Conservation (phyloP, 1,140 invertebrate species). For the Venturia canescens region DNA sequence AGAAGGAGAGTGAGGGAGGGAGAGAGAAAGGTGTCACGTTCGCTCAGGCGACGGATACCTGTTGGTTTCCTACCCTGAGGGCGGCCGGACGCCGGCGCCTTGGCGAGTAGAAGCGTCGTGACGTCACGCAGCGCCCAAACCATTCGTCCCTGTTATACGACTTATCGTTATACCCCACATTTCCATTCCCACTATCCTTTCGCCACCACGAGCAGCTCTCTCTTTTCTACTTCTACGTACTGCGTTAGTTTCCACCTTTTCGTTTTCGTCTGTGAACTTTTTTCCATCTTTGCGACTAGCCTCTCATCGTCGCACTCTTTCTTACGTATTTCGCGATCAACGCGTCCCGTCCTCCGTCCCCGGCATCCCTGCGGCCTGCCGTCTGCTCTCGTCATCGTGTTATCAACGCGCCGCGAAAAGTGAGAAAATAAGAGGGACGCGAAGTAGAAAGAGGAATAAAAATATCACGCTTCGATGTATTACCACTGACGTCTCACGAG, state of each 20-base stretch:
- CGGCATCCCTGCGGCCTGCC: conserved; percentile 3
- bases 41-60: conserved; percentile 63
- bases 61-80: conserved; percentile 45
- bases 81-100: conserved; percentile 47
- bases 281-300: conserved; percentile 3
- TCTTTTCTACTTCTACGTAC: neutral
- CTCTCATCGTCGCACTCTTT: neutral
- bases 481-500: neutral
- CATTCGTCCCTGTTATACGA: conserved; percentile 6
- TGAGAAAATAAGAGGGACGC: neutral
- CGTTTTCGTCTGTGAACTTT: conserved; percentile 4
- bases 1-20: neutral
- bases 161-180: conserved; percentile 45
- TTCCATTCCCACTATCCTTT: conserved; percentile 23
- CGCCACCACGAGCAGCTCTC: neutral
- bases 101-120: conserved; percentile 59
- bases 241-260: neutral
- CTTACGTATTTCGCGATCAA: neutral
- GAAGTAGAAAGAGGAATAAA: neutral
- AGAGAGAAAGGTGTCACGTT: conserved; percentile 58
- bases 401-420: neutral
- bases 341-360: neutral
- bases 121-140: conserved; percentile 50
- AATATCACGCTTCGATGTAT: neutral
- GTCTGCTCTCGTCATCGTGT: conserved; percentile 5